Conservation (phyloP, 2,888 invertebrate species). For the Crocallis elinguaria region DNA sequence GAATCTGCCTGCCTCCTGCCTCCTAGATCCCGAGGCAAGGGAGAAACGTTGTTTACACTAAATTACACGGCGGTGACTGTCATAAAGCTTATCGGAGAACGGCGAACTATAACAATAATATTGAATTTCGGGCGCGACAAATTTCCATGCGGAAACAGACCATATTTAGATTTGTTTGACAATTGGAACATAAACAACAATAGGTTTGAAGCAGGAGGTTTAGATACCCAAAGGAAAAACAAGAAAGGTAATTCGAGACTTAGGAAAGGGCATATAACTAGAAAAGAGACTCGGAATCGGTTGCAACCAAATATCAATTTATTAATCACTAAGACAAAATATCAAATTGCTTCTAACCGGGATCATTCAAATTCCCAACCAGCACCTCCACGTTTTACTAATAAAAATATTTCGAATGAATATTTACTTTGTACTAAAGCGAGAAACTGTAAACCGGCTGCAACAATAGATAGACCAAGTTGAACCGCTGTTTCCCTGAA, state of each 20-base stretch:
- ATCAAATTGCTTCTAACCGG: too few species aligned
- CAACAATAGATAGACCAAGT: conserved; percentile 39
- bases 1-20: conserved; percentile 42
- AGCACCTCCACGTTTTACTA: background rate
- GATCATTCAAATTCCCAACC: too few species aligned
- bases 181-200: conserved; percentile 10
- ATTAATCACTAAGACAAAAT: too few species aligned
- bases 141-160: conserved; percentile 20
- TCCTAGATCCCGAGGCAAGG: conserved; percentile 44
- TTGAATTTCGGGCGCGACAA: conserved; percentile 29
- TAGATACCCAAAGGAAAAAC: background rate
- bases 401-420: conserved; percentile 3
- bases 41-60: conserved; percentile 55
- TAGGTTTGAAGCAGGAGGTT: background rate
- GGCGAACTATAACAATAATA: conserved; percentile 26
- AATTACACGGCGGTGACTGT: conserved; percentile 51
- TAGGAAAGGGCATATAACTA: too few species aligned
- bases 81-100: conserved; percentile 36
- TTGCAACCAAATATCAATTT: too few species aligned
- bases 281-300: too few species aligned
- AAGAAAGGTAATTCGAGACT: background rate
- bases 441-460: conserved; percentile 20
- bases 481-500: conserved; percentile 32
- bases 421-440: conserved; percentile 18
- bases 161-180: conserved; percentile 16